Conservation (phyloP, 2,113 vertebrate species). For the Chionomys nivalis region DNA sequence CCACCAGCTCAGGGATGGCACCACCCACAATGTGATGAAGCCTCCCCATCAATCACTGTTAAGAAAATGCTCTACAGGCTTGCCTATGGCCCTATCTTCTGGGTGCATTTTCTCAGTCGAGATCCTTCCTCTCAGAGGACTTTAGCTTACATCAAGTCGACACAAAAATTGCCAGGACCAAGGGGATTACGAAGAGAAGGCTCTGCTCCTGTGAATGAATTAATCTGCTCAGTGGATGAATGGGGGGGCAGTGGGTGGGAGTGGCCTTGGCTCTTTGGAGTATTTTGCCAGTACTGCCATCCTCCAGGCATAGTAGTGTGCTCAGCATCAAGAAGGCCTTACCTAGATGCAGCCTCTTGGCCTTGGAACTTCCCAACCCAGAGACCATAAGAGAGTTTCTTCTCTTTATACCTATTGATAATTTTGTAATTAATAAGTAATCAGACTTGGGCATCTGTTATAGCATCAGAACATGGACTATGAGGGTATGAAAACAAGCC, state of each 20-base stretch:
- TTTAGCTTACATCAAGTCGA: background rate
- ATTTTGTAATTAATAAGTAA: background rate
- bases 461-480: background rate
- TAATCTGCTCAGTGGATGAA: background rate
- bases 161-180: background rate
- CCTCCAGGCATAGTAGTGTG: background rate
- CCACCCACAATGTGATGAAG: too few species aligned
- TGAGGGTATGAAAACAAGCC: background rate
- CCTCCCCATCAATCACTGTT: background rate
- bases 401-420: background rate
- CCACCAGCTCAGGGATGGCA: background rate
- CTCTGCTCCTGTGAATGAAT: background rate
- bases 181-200: background rate
- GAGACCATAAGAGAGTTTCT: background rate
- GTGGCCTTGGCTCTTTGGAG: background rate
- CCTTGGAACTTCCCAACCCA: background rate
- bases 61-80: background rate
- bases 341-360: background rate
- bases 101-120: background rate
- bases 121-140: background rate
- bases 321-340: background rate
- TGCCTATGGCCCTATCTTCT: background rate
- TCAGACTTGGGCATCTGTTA: background rate
- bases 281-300: background rate
- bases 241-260: background rate